Percentiles rank a stretch among this genome's conserved stretches.
Evolutionary conservation across 2,888 invertebrate genomes (phyloP).

Genomic region (Eupsilia transversa): DNA sequence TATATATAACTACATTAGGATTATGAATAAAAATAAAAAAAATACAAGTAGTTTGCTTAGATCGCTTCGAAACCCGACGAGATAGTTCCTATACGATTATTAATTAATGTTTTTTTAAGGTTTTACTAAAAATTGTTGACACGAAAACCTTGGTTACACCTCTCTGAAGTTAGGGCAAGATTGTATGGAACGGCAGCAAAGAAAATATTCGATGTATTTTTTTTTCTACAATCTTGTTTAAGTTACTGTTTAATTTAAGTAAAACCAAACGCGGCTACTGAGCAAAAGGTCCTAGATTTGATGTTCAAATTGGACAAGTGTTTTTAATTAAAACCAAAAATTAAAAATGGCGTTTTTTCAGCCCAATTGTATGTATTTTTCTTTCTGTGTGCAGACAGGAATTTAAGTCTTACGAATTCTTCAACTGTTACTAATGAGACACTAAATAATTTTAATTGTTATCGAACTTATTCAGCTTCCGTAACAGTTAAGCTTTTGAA

Average conservation of each 20-base stretch:
- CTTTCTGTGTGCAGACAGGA: neutral
- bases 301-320: neutral
- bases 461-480: too few species aligned
- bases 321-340: neutral
- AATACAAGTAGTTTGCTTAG: slow-evolving; percentile 74
- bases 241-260: neutral
- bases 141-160: slow-evolving; percentile 40
- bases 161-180: neutral
- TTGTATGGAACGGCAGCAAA: neutral
- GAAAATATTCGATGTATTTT: neutral
- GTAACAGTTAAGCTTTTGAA: too few species aligned
- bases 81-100: slow-evolving; percentile 82
- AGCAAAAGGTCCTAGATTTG: neutral
- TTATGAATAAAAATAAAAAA: slow-evolving; percentile 57
- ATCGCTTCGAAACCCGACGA: slow-evolving; percentile 79
- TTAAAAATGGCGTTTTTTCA: neutral
- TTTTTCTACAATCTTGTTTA: slow-evolving; percentile 8
- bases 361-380: neutral
- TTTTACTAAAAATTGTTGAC: slow-evolving; percentile 51
- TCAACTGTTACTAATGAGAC: too few species aligned
- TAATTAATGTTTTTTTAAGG: slow-evolving; percentile 62
- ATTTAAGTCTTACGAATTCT: neutral
- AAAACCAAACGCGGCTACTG: neutral
- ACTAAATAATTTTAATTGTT: too few species aligned
- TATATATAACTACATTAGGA: slow-evolving; percentile 65